These are phyloP conservation scores for Erethizon dorsatum DNA, from an alignment of 2,797 vertebrate genomes.

Conservation along the genomic window DNA sequence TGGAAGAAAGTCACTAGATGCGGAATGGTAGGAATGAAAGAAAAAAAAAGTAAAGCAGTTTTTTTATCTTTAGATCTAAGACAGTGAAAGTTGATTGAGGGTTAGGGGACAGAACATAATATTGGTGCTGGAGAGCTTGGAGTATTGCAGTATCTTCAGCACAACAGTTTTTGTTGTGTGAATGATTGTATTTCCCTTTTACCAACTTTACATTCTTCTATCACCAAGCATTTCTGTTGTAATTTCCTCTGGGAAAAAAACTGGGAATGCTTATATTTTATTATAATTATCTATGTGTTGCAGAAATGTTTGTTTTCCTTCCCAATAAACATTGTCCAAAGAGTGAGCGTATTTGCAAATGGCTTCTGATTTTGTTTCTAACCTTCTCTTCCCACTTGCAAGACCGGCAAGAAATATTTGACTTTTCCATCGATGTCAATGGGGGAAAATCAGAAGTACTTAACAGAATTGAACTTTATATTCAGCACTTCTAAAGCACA, in stretches of 20 bases:
- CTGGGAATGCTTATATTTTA: background rate
- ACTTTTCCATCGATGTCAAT: background rate
- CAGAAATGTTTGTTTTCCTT: slow-evolving; percentile 38
- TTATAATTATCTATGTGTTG: slow-evolving; percentile 11
- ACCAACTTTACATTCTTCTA: background rate
- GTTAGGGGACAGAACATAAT: background rate
- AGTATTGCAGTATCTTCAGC: background rate
- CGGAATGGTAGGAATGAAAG: background rate
- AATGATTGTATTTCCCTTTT: background rate
- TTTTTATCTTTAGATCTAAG: slow-evolving; percentile 38
- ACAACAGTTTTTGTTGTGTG: background rate
- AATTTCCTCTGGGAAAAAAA: slow-evolving; percentile 12
- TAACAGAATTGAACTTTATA: background rate
- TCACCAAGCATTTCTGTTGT: background rate
- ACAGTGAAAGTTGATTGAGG: background rate
- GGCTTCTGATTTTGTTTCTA: background rate
- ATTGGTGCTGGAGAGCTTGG: background rate
- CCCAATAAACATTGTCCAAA: background rate
- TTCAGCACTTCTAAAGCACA: background rate
- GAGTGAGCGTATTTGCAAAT: slow-evolving; percentile 36
- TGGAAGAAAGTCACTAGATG: background rate
- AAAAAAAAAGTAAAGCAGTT: background rate
- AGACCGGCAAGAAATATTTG: background rate
- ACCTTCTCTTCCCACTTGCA: background rate
- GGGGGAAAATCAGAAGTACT: slow-evolving; percentile 26